Evolutionary conservation across 2,888 invertebrate genomes (phyloP).

Genomic region (Caradrina clavipalpis): DNA sequence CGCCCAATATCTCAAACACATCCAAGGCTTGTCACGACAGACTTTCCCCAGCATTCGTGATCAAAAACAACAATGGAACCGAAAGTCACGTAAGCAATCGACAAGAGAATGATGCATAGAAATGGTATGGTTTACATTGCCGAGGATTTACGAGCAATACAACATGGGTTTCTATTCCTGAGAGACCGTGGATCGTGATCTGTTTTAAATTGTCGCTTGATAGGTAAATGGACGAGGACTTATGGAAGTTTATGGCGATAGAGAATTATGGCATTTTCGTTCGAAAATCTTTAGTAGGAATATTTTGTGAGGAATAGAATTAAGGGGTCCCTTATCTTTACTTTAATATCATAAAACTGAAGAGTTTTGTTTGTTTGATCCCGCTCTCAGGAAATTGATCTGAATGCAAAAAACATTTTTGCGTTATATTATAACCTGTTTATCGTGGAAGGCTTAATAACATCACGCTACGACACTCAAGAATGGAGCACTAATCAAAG

Average conservation of each 20-base stretch:
- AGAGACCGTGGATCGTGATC: conserved; percentile 59
- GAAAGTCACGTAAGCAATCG: conserved; percentile 57
- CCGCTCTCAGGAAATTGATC: no score
- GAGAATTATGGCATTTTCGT: conserved; percentile 57
- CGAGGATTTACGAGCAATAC: conserved; percentile 54
- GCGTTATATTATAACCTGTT: no score
- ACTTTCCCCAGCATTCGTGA: conserved; percentile 60
- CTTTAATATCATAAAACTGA: no score
- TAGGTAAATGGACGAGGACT: conserved; percentile 50
- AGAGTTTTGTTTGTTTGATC: no score
- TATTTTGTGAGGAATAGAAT: conserved; percentile 40
- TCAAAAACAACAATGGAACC: conserved; percentile 56
- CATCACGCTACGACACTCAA: no score
- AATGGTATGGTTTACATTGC: conserved; percentile 47
- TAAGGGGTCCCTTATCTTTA: conserved; percentile 13
- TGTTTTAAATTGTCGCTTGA: conserved; percentile 62
- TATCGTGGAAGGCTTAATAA: no score
- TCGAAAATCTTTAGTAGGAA: conserved; percentile 31
- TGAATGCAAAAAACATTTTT: no score
- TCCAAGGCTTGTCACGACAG: conserved; percentile 44
- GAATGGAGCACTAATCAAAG: no score
- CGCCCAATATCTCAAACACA: conserved; percentile 51
- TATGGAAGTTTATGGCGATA: conserved; percentile 53
- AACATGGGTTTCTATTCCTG: conserved; percentile 41
- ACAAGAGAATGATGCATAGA: conserved; percentile 51